A percentile compares a stretch with the other conserved stretches of the same genome.
These are phyloP conservation scores for Darevskia mixta DNA, from an alignment of 2,797 vertebrate genomes.

Conservation along the genomic window DNA sequence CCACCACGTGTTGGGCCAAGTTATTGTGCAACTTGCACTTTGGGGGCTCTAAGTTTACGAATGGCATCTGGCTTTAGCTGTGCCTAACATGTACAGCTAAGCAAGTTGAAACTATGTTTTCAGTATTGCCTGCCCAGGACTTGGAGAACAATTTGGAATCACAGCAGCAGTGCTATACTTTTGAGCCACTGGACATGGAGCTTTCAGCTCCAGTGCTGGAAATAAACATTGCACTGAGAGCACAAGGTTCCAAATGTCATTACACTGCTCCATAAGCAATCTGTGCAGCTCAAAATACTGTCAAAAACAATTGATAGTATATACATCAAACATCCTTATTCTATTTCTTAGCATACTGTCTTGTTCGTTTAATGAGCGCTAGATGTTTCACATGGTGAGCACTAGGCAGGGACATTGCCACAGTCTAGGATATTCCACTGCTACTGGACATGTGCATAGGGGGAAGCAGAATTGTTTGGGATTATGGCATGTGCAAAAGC, in stretches of 20 bases:
- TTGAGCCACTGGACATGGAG: neutral
- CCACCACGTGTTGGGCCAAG: neutral
- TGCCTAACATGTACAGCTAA: neutral
- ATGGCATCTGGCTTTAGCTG: too few relatives aligned
- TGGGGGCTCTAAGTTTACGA: neutral
- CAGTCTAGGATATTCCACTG: neutral
- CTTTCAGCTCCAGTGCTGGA: neutral
- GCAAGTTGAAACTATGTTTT: neutral
- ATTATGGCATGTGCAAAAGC: neutral
- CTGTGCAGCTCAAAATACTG: neutral
- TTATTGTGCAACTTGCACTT: neutral
- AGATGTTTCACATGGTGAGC: too few relatives aligned
- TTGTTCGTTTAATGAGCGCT: neutral
- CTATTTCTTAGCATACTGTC: neutral
- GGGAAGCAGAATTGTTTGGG: neutral
- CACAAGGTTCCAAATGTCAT: neutral
- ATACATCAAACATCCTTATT: neutral
- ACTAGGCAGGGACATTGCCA: too few relatives aligned
- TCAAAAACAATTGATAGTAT: neutral
- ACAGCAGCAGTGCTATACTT: neutral
- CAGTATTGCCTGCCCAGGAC: neutral
- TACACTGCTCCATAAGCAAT: neutral
- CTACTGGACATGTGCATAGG: neutral
- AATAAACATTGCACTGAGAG: neutral
- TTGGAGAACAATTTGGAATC: neutral